These are phyloP conservation scores for Serilophus lunatus DNA, from an alignment of 2,113 vertebrate species.

Conservation along the genomic window DNA sequence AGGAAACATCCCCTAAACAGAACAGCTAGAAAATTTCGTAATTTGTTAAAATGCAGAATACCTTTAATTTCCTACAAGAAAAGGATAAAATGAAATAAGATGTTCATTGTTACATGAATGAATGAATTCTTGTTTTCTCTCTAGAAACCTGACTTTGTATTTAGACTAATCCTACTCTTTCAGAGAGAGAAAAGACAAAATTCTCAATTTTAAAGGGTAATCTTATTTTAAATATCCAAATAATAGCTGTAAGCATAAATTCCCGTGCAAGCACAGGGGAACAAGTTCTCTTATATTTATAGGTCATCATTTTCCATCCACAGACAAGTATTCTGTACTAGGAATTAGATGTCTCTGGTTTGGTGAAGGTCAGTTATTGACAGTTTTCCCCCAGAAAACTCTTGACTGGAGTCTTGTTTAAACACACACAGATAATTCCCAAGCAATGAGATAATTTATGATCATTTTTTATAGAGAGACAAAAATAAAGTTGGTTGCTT, in stretches of 20 bases:
- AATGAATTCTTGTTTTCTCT: not conserved
- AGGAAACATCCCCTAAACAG: not conserved
- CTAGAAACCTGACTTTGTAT: not conserved
- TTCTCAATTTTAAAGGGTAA: not conserved
- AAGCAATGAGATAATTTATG: not conserved
- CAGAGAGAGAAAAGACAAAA: not conserved
- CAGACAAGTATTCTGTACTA: not conserved
- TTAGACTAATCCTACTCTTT: not conserved
- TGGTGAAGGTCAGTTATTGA: not conserved
- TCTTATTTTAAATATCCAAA: not conserved
- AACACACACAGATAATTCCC: not conserved
- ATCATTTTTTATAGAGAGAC: not conserved
- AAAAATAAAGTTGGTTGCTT: not conserved
- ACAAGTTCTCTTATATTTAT: not conserved
- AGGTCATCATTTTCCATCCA: not conserved
- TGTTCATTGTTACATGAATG: not conserved
- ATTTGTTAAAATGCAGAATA: not conserved
- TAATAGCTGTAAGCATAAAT: not conserved
- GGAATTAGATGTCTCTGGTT: not conserved
- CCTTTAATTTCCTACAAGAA: not conserved
- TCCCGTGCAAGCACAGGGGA: not conserved
- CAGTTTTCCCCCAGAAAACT: not conserved
- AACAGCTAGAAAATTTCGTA: not conserved
- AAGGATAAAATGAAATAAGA: not conserved
- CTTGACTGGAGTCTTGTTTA: not conserved